Conservation (phyloP, 2,888 invertebrate species). For the Noctua pronuba region DNA sequence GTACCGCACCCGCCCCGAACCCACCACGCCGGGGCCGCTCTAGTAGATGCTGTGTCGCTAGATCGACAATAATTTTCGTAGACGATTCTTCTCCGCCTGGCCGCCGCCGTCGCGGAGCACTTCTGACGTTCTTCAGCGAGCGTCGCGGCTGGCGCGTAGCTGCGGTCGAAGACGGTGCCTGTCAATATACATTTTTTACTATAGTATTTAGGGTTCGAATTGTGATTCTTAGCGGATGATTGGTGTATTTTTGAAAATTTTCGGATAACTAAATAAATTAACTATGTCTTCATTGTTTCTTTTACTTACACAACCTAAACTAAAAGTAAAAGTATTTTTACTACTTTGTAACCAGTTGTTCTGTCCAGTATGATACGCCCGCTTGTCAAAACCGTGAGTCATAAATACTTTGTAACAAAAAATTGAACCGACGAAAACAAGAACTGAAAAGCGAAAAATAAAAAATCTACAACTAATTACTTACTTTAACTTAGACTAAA, state of each 20-base stretch:
- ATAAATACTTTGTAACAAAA: no score
- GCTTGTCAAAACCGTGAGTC: background rate
- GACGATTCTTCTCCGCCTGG: slow-evolving; percentile 60
- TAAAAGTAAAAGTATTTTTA: no score
- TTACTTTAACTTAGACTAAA: no score
- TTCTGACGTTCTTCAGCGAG: slow-evolving; percentile 4
- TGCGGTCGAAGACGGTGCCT: slow-evolving; percentile 47
- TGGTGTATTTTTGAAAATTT: slow-evolving; percentile 83
- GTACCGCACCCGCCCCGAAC: slow-evolving; percentile 75
- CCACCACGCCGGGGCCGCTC: slow-evolving; percentile 44
- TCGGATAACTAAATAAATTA: slow-evolving; percentile 72
- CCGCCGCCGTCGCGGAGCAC: slow-evolving; percentile 17
- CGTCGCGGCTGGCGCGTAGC: slow-evolving; percentile 17
- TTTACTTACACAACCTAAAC: slow-evolving; percentile 24
- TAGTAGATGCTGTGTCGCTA: slow-evolving; percentile 56
- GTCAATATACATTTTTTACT: slow-evolving; percentile 70
- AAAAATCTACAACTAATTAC: no score
- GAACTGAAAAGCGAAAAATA: background rate
- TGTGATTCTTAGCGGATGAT: slow-evolving; percentile 78
- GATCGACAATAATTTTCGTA: slow-evolving; percentile 86
- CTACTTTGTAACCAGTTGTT: background rate
- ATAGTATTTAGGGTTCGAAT: slow-evolving; percentile 73
- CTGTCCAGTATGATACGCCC: background rate
- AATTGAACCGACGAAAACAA: no score
- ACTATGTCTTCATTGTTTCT: slow-evolving; percentile 68